Evolutionary conservation across 1,140 invertebrate genomes (phyloP), one percentile per base, ranked within the genome.

Genomic region (Linepithema humile): DNA sequence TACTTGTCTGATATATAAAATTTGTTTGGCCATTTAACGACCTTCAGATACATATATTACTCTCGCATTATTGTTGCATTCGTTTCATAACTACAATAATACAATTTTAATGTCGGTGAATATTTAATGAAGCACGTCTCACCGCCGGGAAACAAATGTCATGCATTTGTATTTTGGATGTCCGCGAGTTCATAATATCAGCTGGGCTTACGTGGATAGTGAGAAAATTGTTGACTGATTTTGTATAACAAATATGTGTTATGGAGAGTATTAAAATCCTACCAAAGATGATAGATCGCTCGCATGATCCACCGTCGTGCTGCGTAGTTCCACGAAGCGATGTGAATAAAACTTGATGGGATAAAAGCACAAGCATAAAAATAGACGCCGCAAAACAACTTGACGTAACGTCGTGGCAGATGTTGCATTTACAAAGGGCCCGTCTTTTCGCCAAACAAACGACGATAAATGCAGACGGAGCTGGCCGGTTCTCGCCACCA

Each of bases 401-500:
- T 67, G 69, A 59, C 50, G 65, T 48, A 78, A 83, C 64, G 35
- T 43, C 10, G 20, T 10, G 38, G 62, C 86, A 88, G 82, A 85
- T 88, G 86, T 75, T 62, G 45, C 32, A 35, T 38, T 23, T 48
- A 88, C 82, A 87, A 88, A 75, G 50, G 74, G 23, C 0, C n/a
- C 35, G 3, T 57, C 45, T 70, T 73, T 82, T 69, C 45, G 69
- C 12, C 64, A 15, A 57, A 65, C 59, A 72, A 29, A 43, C 43
- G 29, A 72, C 32, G 29, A 82, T 43, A 50, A 82, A 70, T 70
- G 35, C n/a, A 40, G 75, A n/a, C 53, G n/a, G 5, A 20, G 12
- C 35, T 17, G 35, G 62, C 50, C 53, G 53, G 60, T 57, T 57
- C 50, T 55, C 10, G 60, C 15, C 43, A 29, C 55, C 23, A 82